Conservation (phyloP, 2,797 vertebrate species). For the Carapus acus region DNA sequence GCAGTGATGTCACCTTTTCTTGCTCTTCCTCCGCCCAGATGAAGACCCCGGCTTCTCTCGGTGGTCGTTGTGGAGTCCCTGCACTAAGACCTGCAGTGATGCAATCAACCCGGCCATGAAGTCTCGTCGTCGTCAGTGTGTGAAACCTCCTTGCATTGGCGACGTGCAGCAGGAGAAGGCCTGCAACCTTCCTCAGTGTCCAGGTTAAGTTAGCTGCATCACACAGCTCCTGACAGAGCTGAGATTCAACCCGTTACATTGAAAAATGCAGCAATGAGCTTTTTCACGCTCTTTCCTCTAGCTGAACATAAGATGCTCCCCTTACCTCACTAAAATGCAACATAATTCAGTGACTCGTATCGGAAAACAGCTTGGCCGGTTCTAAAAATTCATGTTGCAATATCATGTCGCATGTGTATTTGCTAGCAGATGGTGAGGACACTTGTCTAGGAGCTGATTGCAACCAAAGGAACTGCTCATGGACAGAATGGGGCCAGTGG, state of each 20-base stretch:
- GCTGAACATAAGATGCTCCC: no score
- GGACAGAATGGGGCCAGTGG: constrained; percentile 82
- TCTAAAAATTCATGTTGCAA: no score
- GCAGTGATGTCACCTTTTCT: no score
- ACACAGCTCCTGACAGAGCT: no score
- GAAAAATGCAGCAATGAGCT: no score
- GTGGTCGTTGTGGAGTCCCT: constrained; percentile 80
- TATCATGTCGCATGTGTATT: background rate
- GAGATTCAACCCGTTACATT: no score
- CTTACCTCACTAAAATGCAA: no score
- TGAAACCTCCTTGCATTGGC: constrained; percentile 70
- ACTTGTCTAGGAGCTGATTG: constrained; percentile 68
- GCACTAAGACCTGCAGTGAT: constrained; percentile 78
- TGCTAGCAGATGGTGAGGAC: constrained; percentile 49
- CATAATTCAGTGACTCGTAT: no score
- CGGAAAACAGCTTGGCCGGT: background rate
- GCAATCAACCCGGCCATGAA: constrained; percentile 64
- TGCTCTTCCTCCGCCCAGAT: constrained; percentile 43
- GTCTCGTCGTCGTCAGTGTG: constrained; percentile 72
- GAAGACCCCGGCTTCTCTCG: constrained; percentile 69
- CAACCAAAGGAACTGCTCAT: constrained; percentile 73
- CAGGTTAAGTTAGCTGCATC: constrained; percentile 57
- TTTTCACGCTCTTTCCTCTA: no score
- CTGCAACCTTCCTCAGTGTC: constrained; percentile 84
- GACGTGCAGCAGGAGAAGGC: constrained; percentile 68